phyloP scores from a whole-genome alignment of 2,888 invertebrate species.

The Siphonodentalium dalli region DNA sequence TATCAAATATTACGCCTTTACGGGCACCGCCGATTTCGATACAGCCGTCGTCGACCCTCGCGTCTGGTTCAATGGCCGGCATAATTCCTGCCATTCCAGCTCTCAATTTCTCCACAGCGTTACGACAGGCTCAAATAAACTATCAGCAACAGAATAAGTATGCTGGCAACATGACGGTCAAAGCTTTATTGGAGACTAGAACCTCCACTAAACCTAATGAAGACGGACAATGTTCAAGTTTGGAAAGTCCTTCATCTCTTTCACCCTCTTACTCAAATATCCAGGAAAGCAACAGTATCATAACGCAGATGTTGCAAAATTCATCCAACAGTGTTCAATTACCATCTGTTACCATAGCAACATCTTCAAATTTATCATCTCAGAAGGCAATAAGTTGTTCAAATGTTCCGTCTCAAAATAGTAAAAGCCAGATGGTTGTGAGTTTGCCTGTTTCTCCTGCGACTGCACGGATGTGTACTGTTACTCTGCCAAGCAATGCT shows the following conservation, averaged over 20 bases:
- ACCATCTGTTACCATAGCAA: too few species aligned
- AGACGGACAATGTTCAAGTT: too few species aligned
- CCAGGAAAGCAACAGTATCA: too few species aligned
- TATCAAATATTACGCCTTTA: neutral
- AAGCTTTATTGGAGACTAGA: constrained; percentile 52
- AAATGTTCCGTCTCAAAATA: too few species aligned
- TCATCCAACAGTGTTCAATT: too few species aligned
- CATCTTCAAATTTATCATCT: too few species aligned
- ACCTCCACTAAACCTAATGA: constrained; percentile 30
- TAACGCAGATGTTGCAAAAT: too few species aligned
- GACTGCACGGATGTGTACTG: constrained; percentile 34
- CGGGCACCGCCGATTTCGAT: constrained; percentile 9
- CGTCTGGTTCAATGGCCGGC: neutral
- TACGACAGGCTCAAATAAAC: neutral
- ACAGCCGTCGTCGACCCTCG: neutral
- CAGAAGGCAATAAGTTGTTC: too few species aligned
- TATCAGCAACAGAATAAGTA: constrained; percentile 34
- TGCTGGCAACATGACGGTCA: constrained; percentile 58
- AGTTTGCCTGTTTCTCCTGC: constrained; percentile 34
- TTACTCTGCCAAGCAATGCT: constrained; percentile 41
- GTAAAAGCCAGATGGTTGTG: too few species aligned
- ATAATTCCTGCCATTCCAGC: neutral
- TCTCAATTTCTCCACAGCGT: too few species aligned
- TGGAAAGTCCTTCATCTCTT: too few species aligned
- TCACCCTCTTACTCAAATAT: too few species aligned